A percentile compares a stretch with the other conserved stretches of the same genome.
Evolutionary conservation across 2,888 invertebrate genomes (phyloP).

Genomic region (Steinernema carpocapsae): DNA sequence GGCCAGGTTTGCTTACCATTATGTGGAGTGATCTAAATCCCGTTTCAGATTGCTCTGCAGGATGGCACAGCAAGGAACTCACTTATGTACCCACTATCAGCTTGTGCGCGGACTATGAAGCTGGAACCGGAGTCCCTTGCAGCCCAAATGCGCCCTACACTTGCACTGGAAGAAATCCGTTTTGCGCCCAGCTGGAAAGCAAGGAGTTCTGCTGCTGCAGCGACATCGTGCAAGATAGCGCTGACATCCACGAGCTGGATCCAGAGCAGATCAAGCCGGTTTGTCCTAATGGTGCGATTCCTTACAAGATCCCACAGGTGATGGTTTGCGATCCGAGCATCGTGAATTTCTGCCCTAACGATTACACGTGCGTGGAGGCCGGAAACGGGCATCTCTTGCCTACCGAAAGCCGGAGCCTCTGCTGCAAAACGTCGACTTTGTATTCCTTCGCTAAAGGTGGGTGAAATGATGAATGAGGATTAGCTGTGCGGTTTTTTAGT

Average conservation of each 20-base stretch:
- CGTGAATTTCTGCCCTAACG: conserved; percentile 59
- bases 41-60: conserved; percentile 50
- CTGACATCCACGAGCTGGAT: conserved; percentile 48
- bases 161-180: conserved; percentile 61
- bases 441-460: conserved; percentile 58
- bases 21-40: background rate
- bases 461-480: background rate
- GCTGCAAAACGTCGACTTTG: conserved; percentile 59
- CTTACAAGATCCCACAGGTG: conserved; percentile 57
- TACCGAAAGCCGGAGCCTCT: conserved; percentile 53
- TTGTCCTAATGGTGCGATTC: conserved; percentile 57
- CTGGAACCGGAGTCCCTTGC: conserved; percentile 54
- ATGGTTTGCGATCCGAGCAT: conserved; percentile 58
- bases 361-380: conserved; percentile 61
- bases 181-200: conserved; percentile 52
- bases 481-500: background rate
- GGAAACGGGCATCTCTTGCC: conserved; percentile 56
- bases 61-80: conserved; percentile 59
- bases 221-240: conserved; percentile 57
- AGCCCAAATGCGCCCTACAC: conserved; percentile 51
- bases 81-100: conserved; percentile 55
- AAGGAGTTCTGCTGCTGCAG: conserved; percentile 56
- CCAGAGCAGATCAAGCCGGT: conserved; percentile 56
- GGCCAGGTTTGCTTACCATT: conserved; percentile 45
- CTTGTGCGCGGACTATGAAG: conserved; percentile 51